Conservation (phyloP, 2,113 vertebrate species). For the Peucedramus taeniatus region DNA sequence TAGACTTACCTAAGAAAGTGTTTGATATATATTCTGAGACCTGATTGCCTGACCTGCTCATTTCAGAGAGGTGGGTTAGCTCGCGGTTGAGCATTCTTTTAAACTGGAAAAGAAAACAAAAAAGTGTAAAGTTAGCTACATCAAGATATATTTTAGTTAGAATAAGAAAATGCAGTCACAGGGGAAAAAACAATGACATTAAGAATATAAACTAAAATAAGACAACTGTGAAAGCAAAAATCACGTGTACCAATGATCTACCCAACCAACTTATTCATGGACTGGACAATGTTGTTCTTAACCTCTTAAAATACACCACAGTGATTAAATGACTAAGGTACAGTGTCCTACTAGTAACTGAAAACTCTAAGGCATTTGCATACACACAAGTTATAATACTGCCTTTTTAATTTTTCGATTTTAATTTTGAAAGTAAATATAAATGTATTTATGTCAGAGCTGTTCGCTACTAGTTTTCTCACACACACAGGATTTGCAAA, state of each 20-base stretch:
- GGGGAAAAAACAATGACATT: background rate
- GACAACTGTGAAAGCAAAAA: background rate
- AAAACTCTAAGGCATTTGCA: background rate
- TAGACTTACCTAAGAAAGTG: constrained; percentile 93
- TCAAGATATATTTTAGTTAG: background rate
- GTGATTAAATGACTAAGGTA: background rate
- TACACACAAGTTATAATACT: background rate
- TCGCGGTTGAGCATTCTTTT: constrained; percentile 99
- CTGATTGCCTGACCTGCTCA: constrained; percentile 98
- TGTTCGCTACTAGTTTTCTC: background rate
- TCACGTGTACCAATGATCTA: rapidly evolving
- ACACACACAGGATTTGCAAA: background rate
- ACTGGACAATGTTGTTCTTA: background rate
- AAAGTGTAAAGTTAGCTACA: background rate
- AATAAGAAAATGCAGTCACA: background rate
- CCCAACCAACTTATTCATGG: background rate
- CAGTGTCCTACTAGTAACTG: background rate
- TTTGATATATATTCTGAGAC: constrained; percentile 98
- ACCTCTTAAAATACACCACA: background rate
- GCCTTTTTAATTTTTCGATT: background rate
- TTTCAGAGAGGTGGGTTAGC: constrained; percentile 96
- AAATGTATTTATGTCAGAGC: background rate
- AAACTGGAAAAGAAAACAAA: constrained; percentile 80
- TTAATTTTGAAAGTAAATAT: background rate
- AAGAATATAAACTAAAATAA: background rate